Conservation (phyloP, 2,113 vertebrate species). For the Charadrius vociferus region DNA sequence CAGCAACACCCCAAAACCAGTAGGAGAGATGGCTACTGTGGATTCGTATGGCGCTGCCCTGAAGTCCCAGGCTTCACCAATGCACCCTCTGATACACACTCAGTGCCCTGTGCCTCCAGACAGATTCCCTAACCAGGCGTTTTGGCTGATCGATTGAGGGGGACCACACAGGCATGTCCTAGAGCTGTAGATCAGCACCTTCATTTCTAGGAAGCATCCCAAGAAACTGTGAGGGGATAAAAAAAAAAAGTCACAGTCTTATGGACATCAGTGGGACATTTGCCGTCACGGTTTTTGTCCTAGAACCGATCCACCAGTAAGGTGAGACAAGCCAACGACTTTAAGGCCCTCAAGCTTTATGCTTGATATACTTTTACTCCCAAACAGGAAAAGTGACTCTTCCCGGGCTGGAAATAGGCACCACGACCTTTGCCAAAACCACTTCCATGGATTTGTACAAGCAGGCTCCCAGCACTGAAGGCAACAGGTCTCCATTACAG, state of each 20-base stretch:
- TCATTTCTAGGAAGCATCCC: background rate
- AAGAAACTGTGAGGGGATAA: background rate
- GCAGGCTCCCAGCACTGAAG: background rate
- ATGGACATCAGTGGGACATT: background rate
- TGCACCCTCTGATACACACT: background rate
- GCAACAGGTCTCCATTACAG: background rate
- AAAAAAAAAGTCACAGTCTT: background rate
- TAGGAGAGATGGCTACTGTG: background rate
- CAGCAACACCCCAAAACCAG: background rate
- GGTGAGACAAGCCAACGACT: background rate
- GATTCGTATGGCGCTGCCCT: background rate
- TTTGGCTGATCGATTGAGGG: background rate
- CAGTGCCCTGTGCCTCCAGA: rapidly evolving
- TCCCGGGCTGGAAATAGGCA: background rate
- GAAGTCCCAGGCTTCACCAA: background rate
- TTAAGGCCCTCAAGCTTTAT: background rate
- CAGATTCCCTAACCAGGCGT: background rate
- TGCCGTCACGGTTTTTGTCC: background rate
- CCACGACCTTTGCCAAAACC: background rate
- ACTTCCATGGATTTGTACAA: background rate
- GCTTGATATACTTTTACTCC: background rate
- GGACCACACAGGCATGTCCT: background rate
- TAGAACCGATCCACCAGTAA: background rate
- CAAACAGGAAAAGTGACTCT: background rate
- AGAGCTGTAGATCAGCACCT: background rate